Base-by-base conservation (phyloP, 2,888 invertebrate species). In the Erebia ligea region DNA sequence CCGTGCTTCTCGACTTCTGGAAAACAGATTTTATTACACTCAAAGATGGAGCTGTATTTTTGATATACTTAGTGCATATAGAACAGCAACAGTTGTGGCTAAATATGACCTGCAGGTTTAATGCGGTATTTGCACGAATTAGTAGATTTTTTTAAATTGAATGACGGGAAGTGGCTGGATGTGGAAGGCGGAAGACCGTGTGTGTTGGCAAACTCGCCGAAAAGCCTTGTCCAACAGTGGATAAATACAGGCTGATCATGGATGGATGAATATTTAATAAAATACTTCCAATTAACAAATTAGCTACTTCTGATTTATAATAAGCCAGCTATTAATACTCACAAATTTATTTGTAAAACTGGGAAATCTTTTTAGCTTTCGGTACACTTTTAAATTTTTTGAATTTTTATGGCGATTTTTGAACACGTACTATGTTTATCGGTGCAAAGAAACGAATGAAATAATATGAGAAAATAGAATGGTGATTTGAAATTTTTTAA, bases 351-450 rank as follows among this genome's bases (percentile, higher is more conserved):
- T 48, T 10, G 11, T 34, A 13, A 25, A 57, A 57, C 11, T 21
- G 19, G 19, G 17, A 34, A 21, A 5, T 19, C 21, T 45, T 70
- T 63, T 67, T 62, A 21, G 40, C 5, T 71, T 71, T 71, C 52
- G 13, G 25, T 70, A 54, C 73, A 73, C 70, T 71, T 77, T 74
- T 73, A 45, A 67, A 64, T 68, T 74, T 76, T 50, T 42, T 42
- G 42, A 42, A 13, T 4, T 45, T 45, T 73, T 77, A 69, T 77
- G 15, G 66, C 69, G 70, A 75, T 76, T 76, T 73, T 73, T 54
- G 17, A 48, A 66, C 54, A 34, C 56, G 34, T 68, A 67, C 65
- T 67, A 19, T 56, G 48, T 71, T 69, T 21, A 17, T 73, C 61
- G 69, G 54, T 17, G 48, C 63, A 67, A 67, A 63, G 15, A 48